Conservation (phyloP, 2,113 vertebrate genomes). For the Gambusia holbrooki region DNA sequence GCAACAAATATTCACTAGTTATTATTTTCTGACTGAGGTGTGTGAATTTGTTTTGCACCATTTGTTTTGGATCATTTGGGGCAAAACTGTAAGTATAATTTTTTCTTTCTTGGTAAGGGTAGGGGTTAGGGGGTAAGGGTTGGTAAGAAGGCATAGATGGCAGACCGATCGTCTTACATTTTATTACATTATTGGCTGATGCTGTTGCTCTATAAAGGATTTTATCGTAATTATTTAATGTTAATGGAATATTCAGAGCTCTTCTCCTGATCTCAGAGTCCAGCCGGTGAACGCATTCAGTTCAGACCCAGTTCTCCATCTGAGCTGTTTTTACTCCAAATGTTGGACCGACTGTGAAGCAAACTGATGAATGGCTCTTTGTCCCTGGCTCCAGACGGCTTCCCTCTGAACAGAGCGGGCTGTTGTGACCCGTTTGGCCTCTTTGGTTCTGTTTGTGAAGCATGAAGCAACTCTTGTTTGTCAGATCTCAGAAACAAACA, state of each 20-base stretch:
- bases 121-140: too few relatives aligned
- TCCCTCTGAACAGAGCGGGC: neutral
- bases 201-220: too few relatives aligned
- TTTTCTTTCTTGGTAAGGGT: too few relatives aligned
- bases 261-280: neutral
- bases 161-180: too few relatives aligned
- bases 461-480: neutral
- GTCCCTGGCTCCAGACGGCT: conserved; percentile 8
- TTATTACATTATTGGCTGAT: too few relatives aligned
- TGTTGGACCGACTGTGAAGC: neutral
- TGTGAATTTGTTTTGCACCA: too few relatives aligned
- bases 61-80: too few relatives aligned
- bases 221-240: too few relatives aligned
- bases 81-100: too few relatives aligned
- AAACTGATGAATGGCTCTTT: conserved; percentile 42
- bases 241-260: neutral
- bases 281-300: neutral
- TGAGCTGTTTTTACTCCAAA: neutral
- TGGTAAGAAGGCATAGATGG: too few relatives aligned
- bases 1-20: too few relatives aligned
- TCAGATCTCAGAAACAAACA: neutral
- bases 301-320: neutral
- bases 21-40: too few relatives aligned
- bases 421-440: neutral
- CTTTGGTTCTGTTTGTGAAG: conserved; percentile 14